Evolutionary conservation across 2,888 invertebrate genomes (phyloP), one percentile per base, ranked within the genome.

Genomic region (Tortrix viridana): DNA sequence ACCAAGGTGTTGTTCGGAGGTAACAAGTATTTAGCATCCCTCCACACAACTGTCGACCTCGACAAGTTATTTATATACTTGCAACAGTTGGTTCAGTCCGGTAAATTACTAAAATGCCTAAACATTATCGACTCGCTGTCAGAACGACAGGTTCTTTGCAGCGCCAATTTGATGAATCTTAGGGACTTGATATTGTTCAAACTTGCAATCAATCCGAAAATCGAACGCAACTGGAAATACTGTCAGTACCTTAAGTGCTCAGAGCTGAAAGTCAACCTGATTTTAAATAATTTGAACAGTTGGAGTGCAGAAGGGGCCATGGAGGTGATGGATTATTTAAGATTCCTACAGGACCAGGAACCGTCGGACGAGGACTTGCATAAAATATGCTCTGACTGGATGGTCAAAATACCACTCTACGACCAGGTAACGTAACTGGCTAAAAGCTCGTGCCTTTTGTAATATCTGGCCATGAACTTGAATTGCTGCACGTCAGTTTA

Each of bases 321-420:
- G 47, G 89, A 92, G 69, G 84, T 92, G 7, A 82, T 94, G 55
- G 85, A 90, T 47, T 92, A 92, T 41, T 86, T 95, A 67, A 78
- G 89, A 16, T 92, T 88, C 66, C 71, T 89, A 12, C 68, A 86
- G 37, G 84, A 85, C 26, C 80, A 84, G 65, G 82, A 85, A 7
- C 71, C 85, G 85, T 60, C 93, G 84, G 79, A 93, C 75, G 79
- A 89, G 79, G 78, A 91, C 74, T 60, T 85, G 67, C 74, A 81
- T 71, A 74, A 89, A 79, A 82, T 85, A 83, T 88, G 95, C 70
- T 87, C 92, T 19, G 85, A 89, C 50, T 94, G 94, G 89, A 88
- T 94, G 66, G 80, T 92, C n/a, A 93, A 94, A 73, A 94, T 95
- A 71, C 93, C 93, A 50, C 83, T 95, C 1, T 95, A 95, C 75